phyloP scores from a whole-genome alignment of 2,888 invertebrate species.

The Aphelenchoides bicaudatus region DNA sequence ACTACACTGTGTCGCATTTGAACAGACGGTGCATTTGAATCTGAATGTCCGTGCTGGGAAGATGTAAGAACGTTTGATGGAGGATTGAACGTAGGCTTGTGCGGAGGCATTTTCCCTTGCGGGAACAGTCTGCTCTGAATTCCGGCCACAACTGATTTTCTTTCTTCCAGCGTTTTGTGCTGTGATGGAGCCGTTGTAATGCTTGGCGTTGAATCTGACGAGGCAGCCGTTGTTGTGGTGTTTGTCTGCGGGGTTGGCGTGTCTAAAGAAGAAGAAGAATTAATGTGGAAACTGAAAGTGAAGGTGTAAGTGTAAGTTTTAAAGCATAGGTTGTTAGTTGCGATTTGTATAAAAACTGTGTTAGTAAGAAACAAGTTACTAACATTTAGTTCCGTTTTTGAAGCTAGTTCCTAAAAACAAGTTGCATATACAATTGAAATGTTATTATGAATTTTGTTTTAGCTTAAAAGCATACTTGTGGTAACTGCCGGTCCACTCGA shows the following conservation, averaged over 20 bases:
- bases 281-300: too few species aligned
- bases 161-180: constrained; percentile 24
- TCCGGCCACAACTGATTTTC: constrained; percentile 33
- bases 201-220: background rate
- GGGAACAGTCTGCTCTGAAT: constrained; percentile 32
- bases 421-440: too few species aligned
- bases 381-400: too few species aligned
- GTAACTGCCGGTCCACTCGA: too few species aligned
- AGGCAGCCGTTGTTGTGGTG: background rate
- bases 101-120: constrained; percentile 31
- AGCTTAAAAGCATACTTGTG: too few species aligned
- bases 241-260: background rate
- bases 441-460: too few species aligned
- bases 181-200: constrained; percentile 4
- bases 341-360: too few species aligned
- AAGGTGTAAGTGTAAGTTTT: too few species aligned
- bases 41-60: background rate
- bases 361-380: too few species aligned
- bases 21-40: background rate
- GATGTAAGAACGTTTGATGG: constrained; percentile 11
- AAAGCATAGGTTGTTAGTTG: too few species aligned
- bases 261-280: too few species aligned
- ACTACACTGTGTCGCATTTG: constrained; percentile 6
- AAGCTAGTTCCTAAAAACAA: too few species aligned
- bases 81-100: constrained; percentile 18